A percentile compares a stretch with the other conserved stretches of the same genome.
Evolutionary conservation across 2,797 vertebrate genomes (phyloP).

Genomic region (Onychomys leucogaster): DNA sequence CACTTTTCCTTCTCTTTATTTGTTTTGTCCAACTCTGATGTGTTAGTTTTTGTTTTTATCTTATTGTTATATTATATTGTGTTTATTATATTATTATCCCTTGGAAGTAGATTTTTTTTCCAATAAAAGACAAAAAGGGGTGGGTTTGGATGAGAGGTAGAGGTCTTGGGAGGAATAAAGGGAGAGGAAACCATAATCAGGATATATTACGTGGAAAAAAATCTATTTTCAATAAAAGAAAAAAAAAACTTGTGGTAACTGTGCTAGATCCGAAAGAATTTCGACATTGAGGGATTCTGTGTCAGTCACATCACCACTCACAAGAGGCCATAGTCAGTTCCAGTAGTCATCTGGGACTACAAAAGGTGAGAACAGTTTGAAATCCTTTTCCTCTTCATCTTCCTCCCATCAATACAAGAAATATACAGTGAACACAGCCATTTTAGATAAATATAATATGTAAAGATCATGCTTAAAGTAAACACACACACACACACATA

Average conservation of each 20-base stretch:
- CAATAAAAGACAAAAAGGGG: background rate
- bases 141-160: background rate
- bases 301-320: background rate
- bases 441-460: background rate
- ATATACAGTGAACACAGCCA: no score
- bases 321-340: background rate
- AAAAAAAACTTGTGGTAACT: background rate
- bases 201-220: background rate
- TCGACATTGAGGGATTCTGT: background rate
- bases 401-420: background rate
- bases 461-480: background rate
- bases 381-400: background rate
- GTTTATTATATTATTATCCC: background rate
- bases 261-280: no score
- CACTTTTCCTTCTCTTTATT: background rate
- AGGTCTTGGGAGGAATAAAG: background rate
- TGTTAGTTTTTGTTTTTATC: background rate
- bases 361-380: background rate
- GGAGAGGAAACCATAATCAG: background rate
- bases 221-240: background rate
- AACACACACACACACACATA: background rate
- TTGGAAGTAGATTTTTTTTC: no score
- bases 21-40: background rate
- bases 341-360: background rate
- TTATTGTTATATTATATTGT: background rate